These are phyloP conservation scores for Macrochelys suwanniensis DNA, from an alignment of 2,797 vertebrate genomes.

Conservation along the genomic window DNA sequence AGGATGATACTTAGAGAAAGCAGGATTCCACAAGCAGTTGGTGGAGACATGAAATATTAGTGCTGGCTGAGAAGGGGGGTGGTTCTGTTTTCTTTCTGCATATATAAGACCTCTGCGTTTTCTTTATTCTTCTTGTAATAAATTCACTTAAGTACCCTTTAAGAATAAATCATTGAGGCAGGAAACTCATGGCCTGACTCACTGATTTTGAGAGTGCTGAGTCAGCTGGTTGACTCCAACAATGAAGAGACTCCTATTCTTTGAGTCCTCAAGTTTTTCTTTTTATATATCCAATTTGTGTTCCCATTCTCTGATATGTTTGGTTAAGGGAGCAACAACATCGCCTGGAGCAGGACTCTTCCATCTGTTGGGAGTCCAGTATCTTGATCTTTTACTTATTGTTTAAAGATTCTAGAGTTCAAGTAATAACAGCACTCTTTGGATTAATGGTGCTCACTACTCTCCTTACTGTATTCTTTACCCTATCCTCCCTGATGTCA, in stretches of 20 bases:
- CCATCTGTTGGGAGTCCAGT: not conserved
- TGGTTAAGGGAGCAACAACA: not conserved
- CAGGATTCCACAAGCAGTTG: not conserved
- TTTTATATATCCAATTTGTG: not conserved
- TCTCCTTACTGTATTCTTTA: not conserved
- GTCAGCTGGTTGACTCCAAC: not conserved
- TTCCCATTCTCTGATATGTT: not conserved
- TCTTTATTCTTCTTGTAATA: not conserved
- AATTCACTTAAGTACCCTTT: not conserved
- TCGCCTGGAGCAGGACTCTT: not conserved
- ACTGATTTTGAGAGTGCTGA: not conserved
- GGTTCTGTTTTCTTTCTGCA: not conserved
- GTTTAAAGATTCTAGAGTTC: not conserved
- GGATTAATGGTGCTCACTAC: not conserved
- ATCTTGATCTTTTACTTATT: not conserved
- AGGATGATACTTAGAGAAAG: not conserved
- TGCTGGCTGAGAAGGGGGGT: not conserved
- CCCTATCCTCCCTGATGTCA: not conserved
- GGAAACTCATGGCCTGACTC: not conserved
- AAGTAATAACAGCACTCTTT: not conserved
- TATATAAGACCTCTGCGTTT: fast-evolving
- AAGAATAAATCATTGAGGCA: not conserved
- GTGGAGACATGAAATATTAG: not conserved
- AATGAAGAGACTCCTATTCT: not conserved
- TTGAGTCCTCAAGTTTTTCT: not conserved